Base-by-base conservation (phyloP, 2,888 invertebrate genomes). In the Stenodema calcarata region DNA sequence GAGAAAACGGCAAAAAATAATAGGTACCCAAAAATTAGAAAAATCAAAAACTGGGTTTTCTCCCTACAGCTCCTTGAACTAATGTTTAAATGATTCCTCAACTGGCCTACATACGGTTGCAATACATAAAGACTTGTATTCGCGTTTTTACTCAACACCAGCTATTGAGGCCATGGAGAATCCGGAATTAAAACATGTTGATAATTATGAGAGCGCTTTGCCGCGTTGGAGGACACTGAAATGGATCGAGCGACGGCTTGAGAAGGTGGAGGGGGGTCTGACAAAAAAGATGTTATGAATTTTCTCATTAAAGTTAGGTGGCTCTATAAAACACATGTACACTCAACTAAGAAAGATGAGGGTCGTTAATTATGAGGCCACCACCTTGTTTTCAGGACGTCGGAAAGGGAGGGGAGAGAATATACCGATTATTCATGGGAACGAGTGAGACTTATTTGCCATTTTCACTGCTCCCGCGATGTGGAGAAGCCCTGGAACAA, bases 261-360 rank as follows among this genome's bases (percentile, higher is more conserved):
- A 1, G 54, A 18, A 7, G 54, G 54, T 7, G 54, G 6, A 16
- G 54, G 23, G 18, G 62, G 12, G 62, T 18, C 41, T 78, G 44
- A 44, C 78, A 78, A 78, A 78, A 78, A 78, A 78, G 78, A 78
- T 42, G 78, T 78, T 78, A 78, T 78, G 78, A 44, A 78, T 78
- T 78, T 78, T 78, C 78, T 78, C 78, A 78, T 78, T 78, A 78
- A 78, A 42, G 78, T 78, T 78, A 44, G 82, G 82, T 82, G 30
- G 82, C 82, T 82, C 30, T 82, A 82, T 69, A 82, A 82, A 62
- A 82, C 62, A 82, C 82, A 82, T 69, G 82, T 82, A 82, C 82
- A 42, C 41, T 82, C 69, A 82, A 41, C 82, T 82, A 82, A 82
- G 82, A 82, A 82, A 69, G 62, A 82, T 69, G 82, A 28, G 41